Evolutionary conservation across 2,888 invertebrate genomes (phyloP), one percentile per base, ranked within the genome.

Genomic region (Meloe dianella): DNA sequence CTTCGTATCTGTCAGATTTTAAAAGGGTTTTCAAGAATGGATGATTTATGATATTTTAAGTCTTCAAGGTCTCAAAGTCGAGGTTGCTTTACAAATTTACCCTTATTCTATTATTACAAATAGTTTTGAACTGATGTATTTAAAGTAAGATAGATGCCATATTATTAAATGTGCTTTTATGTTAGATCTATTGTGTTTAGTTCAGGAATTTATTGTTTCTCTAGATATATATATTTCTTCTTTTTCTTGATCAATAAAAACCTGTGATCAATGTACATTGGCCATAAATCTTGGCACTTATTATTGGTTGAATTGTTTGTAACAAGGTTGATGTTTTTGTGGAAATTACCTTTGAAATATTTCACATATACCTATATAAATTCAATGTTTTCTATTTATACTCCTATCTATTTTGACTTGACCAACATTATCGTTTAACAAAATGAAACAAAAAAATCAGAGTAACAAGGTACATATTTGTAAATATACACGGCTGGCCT

Each of bases 51-150:
- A 57, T 41, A 17, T 41, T 27, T 61, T 59, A 47, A 20, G 20
- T 47, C 56, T 56, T 56, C 61, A 63, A 63, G 60, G 65, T 56
- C 61, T 68, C 14, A 66, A 59, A 64, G 68, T 68, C 68, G 66
- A 68, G 65, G 60, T 57, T 24, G 14, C 10, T 64, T 17, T 32
- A 22, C 41, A 47, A 24, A 17, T 47, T 29, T 51, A 51, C 17
- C 57, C 24, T 30, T 12, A 57, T 30, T 29, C 24, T 29, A 35
- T 58, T 20, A 58, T 29, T 58, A 58, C 29, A 29, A 14, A 30
- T 32, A 58, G n/a, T 12, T 30, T 58, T 29, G 12, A 58, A 20
- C 20, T 10, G n/a, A 30, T 20, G 58, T 57, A 9, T 4, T n/a
- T n/a, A n/a, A 29, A 58, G 30, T 35, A 2, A 35, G n/a, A 32